Evolutionary conservation across 2,113 vertebrate species (phyloP).

Genomic region (Triplophysa dalaica): DNA sequence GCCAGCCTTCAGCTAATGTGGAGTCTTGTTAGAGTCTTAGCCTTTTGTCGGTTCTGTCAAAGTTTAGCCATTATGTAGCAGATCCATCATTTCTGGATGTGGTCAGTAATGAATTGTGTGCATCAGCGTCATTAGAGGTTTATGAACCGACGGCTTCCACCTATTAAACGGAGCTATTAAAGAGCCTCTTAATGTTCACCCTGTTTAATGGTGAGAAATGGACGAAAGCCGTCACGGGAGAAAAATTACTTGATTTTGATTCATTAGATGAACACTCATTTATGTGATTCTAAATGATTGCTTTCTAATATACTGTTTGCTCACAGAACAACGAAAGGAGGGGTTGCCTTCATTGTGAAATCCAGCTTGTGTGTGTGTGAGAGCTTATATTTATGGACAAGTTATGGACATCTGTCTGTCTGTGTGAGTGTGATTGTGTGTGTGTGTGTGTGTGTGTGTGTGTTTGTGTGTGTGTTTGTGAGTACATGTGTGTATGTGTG

Average conservation of each 20-base stretch:
- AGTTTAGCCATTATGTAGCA: constrained; percentile 61
- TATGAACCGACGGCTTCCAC: constrained; percentile 61
- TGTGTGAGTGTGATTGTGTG: too few species aligned
- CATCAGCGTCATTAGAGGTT: constrained; percentile 64
- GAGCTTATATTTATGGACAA: neutral
- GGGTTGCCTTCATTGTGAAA: neutral
- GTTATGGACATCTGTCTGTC: too few species aligned
- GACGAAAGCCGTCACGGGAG: constrained; percentile 39
- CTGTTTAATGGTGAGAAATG: constrained; percentile 56
- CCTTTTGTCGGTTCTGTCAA: constrained; percentile 52
- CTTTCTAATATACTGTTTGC: constrained; percentile 25
- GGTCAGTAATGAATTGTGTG: constrained; percentile 61
- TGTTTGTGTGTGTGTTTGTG: neutral
- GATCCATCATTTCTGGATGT: constrained; percentile 65
- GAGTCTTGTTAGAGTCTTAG: constrained; percentile 58
- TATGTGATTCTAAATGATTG: constrained; percentile 26
- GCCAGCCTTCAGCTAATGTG: constrained; percentile 58
- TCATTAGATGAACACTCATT: constrained; percentile 48
- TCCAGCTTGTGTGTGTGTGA: neutral
- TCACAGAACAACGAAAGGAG: constrained; percentile 30
- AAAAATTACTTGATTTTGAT: constrained; percentile 54
- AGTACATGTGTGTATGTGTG: neutral
- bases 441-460: neutral
- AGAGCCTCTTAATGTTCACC: constrained; percentile 57
- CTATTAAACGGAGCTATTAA: constrained; percentile 63